Evolutionary conservation across 1,140 invertebrate species (phyloP).

Genomic region (Drosophila albomicans): DNA sequence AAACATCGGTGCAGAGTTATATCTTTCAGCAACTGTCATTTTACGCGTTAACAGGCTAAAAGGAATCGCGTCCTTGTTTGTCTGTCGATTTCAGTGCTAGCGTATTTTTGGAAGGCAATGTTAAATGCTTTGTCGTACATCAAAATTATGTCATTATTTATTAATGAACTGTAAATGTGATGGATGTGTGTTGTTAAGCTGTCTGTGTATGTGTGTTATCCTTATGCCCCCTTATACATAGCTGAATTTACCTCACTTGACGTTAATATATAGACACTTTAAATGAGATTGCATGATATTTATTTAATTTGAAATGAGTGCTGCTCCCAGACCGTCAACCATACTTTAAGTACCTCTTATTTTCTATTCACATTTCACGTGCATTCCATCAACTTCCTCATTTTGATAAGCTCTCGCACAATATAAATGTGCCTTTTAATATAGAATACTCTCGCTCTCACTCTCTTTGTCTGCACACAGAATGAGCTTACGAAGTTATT

Average conservation of each 20-base stretch:
- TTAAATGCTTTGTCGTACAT: slow-evolving; percentile 79
- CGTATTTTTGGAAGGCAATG: slow-evolving; percentile 27
- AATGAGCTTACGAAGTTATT: neutral
- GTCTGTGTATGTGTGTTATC: neutral
- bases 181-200: slow-evolving; percentile 54
- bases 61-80: slow-evolving; percentile 16
- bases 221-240: slow-evolving; percentile 14
- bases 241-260: slow-evolving; percentile 48
- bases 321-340: slow-evolving; percentile 1
- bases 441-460: too few relatives aligned
- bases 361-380: neutral
- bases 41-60: slow-evolving; percentile 20
- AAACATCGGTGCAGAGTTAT: slow-evolving; percentile 15
- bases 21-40: slow-evolving; percentile 36
- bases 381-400: neutral
- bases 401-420: neutral
- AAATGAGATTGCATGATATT: slow-evolving; percentile 71
- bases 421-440: neutral
- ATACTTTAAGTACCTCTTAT: neutral
- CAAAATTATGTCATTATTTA: slow-evolving; percentile 74
- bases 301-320: slow-evolving; percentile 45
- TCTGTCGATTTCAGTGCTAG: neutral
- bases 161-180: slow-evolving; percentile 80
- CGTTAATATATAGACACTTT: slow-evolving; percentile 64
- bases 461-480: neutral